Evolutionary conservation across 2,888 invertebrate species (phyloP), one percentile per base, ranked within the genome.

Genomic region (Luperina testacea): DNA sequence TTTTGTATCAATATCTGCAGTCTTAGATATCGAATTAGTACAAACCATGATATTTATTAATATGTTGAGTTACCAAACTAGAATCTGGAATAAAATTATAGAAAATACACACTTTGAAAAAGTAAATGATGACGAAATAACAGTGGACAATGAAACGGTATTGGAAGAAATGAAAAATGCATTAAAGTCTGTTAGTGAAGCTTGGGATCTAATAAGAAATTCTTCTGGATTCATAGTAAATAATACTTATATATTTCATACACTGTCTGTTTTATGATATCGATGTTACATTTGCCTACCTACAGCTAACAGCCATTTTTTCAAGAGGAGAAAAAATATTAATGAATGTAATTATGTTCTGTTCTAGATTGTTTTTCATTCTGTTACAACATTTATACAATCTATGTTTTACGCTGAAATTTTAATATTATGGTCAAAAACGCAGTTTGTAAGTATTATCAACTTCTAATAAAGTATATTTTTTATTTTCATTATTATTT

Each of bases 371-470:
- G 27, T 85, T 5, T 65, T 72, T 17, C 72, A 83, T n/a, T 85
- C 45, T 38, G 42, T 85, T 13, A 82, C 86, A 70, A 82, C 86
- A 15, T 83, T 78, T 51, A 42, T 85, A 63, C 83, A 85, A n/a
- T 61, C 75, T 48, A 42, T 83, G 24, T 81, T 76, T 57, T 73
- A 83, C 53, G 63, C 63, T 17, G 69, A 70, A 59, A 45, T 75
- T 24, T 24, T 83, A 11, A 85, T 85, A n/a, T 11, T 63, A 32
- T 81, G 72, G 82, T 70, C 24, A 4, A 70, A 69, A 63, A 63
- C 11, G 1, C 0, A 67, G n/a, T 57, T 73, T 15, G 86, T 83
- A 73, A 85, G 86, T 81, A 61, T 20, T 38, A 17, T 24, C 1
- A n/a, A 57, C 6, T 24, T 53, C 24, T 65, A 13, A 15, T 13